Evolutionary conservation across 2,113 vertebrate species (phyloP), one percentile per base, ranked within the genome.

Genomic region (Numida meleagris): DNA sequence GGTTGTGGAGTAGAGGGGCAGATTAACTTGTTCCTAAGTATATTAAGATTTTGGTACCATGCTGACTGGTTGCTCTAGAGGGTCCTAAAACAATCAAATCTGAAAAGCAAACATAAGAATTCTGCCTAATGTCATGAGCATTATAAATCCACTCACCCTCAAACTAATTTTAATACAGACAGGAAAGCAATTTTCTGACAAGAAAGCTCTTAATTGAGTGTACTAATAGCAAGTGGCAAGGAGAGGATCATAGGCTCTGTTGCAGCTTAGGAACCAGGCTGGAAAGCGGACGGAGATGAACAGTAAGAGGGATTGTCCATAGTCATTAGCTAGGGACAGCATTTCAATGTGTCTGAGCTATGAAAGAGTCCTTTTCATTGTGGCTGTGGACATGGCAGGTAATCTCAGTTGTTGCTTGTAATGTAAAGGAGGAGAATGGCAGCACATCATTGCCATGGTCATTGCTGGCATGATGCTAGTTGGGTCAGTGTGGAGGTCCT

Each of bases 81-180:
- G 48, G 53, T 89, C 42, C 50, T 86, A 62, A 94, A 94, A 4
- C 78, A 73, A 42, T 85, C 82, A 87, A 95, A 89, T 91, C 40
- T 87, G n/a, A 78, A 91, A 70, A 85, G 71, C 85, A 91, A 94
- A 91, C 74, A 76, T 62, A 81, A 19, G 67, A 91, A 85, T 89
- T 38, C 50, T 88, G 82, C 75, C 48, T 85, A 21, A 63, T 79
- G 66, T 63, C 3, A 21, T 66, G 91, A 63, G 75, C 67, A 76
- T 73, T 80, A 89, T 76, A 80, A 89, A 18, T 51, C 90, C 31
- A 2, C 78, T 90, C 78, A 88, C 88, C 40, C 45, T 31, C 14
- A 88, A 95, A 24, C 67, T 79, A 79, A 79, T 96, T 94, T 93
- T 89, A 82, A 88, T 93, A 61, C 36, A 50, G 71, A 82, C 73